phyloP scores from a whole-genome alignment of 2,888 invertebrate species.

The Blastobasis lacticolella region DNA sequence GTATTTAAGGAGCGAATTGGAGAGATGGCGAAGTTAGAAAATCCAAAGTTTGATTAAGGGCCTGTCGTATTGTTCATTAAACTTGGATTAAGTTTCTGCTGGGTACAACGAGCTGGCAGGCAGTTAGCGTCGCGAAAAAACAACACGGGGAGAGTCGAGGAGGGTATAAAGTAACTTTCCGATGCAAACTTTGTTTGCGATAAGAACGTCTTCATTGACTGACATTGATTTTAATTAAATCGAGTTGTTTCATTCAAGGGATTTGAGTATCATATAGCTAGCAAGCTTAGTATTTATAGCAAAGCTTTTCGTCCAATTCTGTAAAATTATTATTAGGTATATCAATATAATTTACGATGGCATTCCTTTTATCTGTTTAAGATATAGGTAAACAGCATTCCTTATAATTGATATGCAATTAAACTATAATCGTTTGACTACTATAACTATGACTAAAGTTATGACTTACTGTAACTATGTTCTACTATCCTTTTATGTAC shows the following conservation, averaged over 20 bases:
- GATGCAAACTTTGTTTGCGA: constrained; percentile 40
- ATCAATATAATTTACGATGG: no score
- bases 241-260: not conserved
- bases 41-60: constrained; percentile 74
- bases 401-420: no score
- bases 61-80: constrained; percentile 75
- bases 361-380: no score
- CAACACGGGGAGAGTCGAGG: constrained; percentile 24
- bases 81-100: constrained; percentile 74
- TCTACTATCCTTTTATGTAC: no score
- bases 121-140: constrained; percentile 70
- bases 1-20: constrained; percentile 28
- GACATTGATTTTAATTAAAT: constrained; percentile 17
- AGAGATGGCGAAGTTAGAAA: constrained; percentile 33
- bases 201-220: constrained; percentile 30
- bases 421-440: no score
- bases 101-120: constrained; percentile 71
- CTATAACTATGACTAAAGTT: no score
- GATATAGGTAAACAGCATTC: no score
- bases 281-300: no score
- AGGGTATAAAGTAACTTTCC: constrained; percentile 37
- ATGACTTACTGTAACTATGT: no score
- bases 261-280: no score
- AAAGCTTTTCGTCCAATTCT: no score
- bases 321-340: no score